These are phyloP conservation scores for Gavia stellata DNA, from an alignment of 2,113 vertebrate genomes.

Conservation along the genomic window DNA sequence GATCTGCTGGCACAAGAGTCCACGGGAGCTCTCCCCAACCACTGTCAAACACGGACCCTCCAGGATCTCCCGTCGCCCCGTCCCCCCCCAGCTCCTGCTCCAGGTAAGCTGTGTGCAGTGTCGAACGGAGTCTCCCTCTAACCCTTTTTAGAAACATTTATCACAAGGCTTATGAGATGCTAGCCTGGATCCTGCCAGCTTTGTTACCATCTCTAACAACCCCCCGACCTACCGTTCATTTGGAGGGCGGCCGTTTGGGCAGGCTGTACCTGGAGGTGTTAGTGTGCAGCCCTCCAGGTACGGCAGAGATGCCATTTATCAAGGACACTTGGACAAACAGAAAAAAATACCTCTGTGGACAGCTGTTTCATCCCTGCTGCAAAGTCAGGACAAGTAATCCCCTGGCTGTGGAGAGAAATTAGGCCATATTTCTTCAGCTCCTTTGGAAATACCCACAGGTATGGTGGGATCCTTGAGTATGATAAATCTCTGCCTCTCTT, in stretches of 20 bases:
- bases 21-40: neutral
- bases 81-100: neutral
- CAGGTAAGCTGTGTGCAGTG: neutral
- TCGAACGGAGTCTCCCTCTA: neutral
- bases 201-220: neutral
- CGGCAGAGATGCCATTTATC: neutral
- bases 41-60: neutral
- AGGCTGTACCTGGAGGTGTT: neutral
- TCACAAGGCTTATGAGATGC: neutral
- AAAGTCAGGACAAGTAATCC: neutral
- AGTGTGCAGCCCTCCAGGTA: neutral
- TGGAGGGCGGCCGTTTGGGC: neutral
- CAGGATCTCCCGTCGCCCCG: neutral
- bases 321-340: neutral
- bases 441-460: neutral
- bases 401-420: neutral
- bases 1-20: neutral
- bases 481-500: neutral
- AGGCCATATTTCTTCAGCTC: neutral
- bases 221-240: rapidly evolving
- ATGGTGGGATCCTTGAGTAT: neutral
- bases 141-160: neutral
- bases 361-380: neutral
- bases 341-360: neutral
- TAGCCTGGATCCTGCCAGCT: neutral